Base-by-base conservation (phyloP, 2,797 vertebrate genomes). In the Alosa sapidissima region DNA sequence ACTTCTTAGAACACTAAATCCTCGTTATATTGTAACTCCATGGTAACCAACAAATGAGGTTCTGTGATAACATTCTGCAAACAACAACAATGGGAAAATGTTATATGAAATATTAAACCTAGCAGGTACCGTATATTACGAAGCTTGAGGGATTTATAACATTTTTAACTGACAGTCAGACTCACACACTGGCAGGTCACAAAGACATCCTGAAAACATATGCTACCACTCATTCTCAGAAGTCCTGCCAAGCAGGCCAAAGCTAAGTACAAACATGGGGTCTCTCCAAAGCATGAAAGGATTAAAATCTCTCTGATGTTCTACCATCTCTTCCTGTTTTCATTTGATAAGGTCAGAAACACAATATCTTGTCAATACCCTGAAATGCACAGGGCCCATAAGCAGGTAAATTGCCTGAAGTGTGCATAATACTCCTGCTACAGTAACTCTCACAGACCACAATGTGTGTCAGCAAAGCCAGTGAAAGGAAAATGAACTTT, bases 231-330 rank as follows among this genome's bases (percentile, higher is more conserved):
- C 72, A 81, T 72, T 83, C 36, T 78, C 58, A 85, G 84, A 87
- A 85, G 84, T 87, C 82, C 19, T 82, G 83, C 86, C 84, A 87
- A 58, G 48, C 83, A 68, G 47, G 81, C 83, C 81, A 82, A 28
- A 84, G 52, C 83, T 82, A 68, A 48, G 60, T 51, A 54, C 47
- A 8, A 84, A 49, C 47, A 62, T 24, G 83, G 84, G 85, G 82
- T 84, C 84, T 82, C 83, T 83, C 81, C 58, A 45, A 47, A 45
- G 72, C 72, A 88, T 81, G 87, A 84, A 87, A 87, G 82, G 84
- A 65, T 68, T 62, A n/a, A 84, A 84, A 55, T 84, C 68, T 86
- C 83, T 81, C 68, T 87, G 83, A 86, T 88, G 82, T 86, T 86
- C 72, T 78, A 78, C 14, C 72, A 78, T 47, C 85, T 75, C 58